phyloP scores from a whole-genome alignment of 2,113 vertebrate genomes.

The Dipodomys spectabilis region DNA sequence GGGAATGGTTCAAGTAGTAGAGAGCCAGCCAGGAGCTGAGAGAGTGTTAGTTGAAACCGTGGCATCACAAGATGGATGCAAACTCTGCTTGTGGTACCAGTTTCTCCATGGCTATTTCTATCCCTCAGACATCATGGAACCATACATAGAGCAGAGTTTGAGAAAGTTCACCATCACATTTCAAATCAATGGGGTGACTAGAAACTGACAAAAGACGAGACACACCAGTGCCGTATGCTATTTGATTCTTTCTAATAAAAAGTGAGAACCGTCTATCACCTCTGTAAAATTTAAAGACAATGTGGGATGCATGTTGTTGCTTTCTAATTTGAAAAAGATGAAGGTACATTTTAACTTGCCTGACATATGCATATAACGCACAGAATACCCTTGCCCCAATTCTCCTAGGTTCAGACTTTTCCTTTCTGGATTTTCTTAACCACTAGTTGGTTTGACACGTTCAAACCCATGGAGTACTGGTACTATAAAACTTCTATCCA shows the following conservation, averaged over 20 bases:
- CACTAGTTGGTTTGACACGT: no score
- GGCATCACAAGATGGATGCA: no score
- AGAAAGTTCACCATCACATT: background rate
- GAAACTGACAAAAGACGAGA: background rate
- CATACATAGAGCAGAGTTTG: background rate
- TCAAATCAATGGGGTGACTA: background rate
- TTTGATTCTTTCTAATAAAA: background rate
- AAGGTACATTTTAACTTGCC: no score
- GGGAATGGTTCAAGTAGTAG: no score
- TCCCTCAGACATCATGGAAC: accelerated
- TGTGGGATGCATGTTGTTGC: background rate
- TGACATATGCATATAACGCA: no score
- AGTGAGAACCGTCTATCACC: background rate
- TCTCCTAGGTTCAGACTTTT: background rate
- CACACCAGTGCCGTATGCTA: background rate
- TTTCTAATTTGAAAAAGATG: background rate
- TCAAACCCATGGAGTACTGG: no score
- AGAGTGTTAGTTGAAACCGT: no score
- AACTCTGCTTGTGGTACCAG: no score
- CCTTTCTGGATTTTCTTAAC: no score
- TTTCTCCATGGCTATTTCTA: background rate
- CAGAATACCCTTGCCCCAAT: background rate
- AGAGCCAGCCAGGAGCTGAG: no score
- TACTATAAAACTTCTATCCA: no score
- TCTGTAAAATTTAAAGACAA: background rate